phyloP scores from a whole-genome alignment of 2,888 invertebrate species.

The Geotrupes spiniger region DNA sequence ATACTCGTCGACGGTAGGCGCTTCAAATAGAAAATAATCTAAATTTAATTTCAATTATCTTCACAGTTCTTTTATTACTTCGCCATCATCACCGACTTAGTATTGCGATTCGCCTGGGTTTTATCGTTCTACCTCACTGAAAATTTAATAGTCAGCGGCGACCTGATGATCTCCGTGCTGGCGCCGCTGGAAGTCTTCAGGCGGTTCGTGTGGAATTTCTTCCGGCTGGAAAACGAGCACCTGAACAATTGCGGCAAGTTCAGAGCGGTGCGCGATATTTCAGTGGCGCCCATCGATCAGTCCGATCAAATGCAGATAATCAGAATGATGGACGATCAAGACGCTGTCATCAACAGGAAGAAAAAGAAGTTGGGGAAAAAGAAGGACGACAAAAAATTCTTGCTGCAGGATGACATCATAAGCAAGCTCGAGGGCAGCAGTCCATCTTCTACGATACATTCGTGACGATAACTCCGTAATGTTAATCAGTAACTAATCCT shows the following conservation, averaged over 20 bases:
- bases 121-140: slow-evolving; percentile 68
- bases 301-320: slow-evolving; percentile 69
- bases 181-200: slow-evolving; percentile 68
- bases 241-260: slow-evolving; percentile 88
- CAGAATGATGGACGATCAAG: slow-evolving; percentile 74
- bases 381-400: slow-evolving; percentile 50
- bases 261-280: slow-evolving; percentile 83
- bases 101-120: slow-evolving; percentile 77
- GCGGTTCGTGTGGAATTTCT: slow-evolving; percentile 83
- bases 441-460: slow-evolving; percentile 32
- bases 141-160: slow-evolving; percentile 60
- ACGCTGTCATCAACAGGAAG: slow-evolving; percentile 61
- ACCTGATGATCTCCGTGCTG: slow-evolving; percentile 64
- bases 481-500: too few species aligned
- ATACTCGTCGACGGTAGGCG: slow-evolving; percentile 68
- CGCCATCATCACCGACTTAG: slow-evolving; percentile 76
- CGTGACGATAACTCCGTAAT: slow-evolving; percentile 8
- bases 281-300: slow-evolving; percentile 72
- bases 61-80: slow-evolving; percentile 74
- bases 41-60: slow-evolving; percentile 18
- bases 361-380: slow-evolving; percentile 37
- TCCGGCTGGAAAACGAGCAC: slow-evolving; percentile 86
- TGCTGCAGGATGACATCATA: slow-evolving; percentile 48
- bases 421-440: slow-evolving; percentile 37
- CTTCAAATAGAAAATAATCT: background rate